Evolutionary conservation across 2,888 invertebrate genomes (phyloP).

Genomic region (Cryptus armator): DNA sequence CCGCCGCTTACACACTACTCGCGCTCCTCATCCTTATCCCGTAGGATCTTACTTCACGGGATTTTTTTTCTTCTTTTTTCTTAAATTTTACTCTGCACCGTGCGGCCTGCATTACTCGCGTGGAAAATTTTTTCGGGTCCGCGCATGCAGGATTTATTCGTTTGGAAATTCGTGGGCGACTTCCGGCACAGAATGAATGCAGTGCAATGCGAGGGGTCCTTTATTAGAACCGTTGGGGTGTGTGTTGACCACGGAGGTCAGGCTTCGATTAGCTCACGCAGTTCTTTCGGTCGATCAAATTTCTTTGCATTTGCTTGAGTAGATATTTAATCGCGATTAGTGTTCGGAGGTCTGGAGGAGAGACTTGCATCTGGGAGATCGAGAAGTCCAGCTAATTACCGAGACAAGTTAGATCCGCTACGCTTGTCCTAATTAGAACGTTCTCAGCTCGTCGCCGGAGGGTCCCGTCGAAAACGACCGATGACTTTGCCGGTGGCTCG

Average conservation of each 20-base stretch:
- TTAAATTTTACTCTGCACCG: slow-evolving; percentile 72
- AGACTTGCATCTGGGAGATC: slow-evolving; percentile 1
- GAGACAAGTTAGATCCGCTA: slow-evolving; percentile 41
- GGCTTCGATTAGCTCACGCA: slow-evolving; percentile 17
- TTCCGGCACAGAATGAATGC: slow-evolving; percentile 40
- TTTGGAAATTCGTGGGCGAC: slow-evolving; percentile 35
- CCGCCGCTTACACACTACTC: slow-evolving; percentile 58
- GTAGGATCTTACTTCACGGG: slow-evolving; percentile 69
- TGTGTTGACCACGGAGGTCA: background rate
- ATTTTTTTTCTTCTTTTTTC: slow-evolving; percentile 61
- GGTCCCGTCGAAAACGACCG: slow-evolving; percentile 19
- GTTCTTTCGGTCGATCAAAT: slow-evolving; percentile 16
- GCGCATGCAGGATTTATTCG: slow-evolving; percentile 22
- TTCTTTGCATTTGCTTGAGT: background rate
- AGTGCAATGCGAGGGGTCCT: background rate
- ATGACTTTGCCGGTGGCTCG: slow-evolving; percentile 16
- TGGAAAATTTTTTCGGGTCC: slow-evolving; percentile 42
- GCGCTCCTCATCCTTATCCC: slow-evolving; percentile 66
- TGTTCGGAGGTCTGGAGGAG: background rate
- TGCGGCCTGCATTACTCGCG: slow-evolving; percentile 48
- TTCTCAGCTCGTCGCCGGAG: slow-evolving; percentile 37
- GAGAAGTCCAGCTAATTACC: slow-evolving; percentile 40
- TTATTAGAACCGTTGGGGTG: background rate
- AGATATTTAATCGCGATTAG: slow-evolving; percentile 7
- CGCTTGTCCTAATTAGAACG: slow-evolving; percentile 61